A percentile compares a stretch with the other conserved stretches of the same genome.
phyloP scores from a whole-genome alignment of 2,888 invertebrate genomes.

The Galerucella pusilla region DNA sequence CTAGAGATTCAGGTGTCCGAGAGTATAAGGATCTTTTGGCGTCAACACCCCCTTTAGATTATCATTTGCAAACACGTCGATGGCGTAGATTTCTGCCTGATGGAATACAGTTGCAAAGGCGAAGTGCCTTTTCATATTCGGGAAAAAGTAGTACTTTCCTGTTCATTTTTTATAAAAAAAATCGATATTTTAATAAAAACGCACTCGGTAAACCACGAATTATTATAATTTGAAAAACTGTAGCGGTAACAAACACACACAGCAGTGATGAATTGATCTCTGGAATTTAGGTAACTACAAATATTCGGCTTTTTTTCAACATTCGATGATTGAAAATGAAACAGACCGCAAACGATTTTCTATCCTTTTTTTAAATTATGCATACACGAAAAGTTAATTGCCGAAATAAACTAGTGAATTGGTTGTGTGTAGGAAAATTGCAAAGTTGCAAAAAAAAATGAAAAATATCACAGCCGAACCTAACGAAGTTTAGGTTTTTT shows the following conservation, averaged over 20 bases:
- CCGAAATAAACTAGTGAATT: slow-evolving; percentile 11
- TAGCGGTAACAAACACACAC: not conserved
- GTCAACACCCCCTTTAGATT: too few relatives aligned
- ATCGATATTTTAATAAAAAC: too few relatives aligned
- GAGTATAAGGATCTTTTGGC: too few relatives aligned
- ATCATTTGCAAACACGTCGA: too few relatives aligned
- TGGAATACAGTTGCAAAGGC: too few relatives aligned
- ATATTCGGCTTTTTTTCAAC: not conserved
- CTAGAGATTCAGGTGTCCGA: too few relatives aligned
- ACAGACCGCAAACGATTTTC: not conserved
- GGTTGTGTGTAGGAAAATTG: slow-evolving; percentile 1
- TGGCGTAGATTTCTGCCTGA: too few relatives aligned
- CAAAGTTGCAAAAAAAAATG: not conserved
- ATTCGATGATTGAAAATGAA: not conserved
- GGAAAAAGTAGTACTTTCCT: too few relatives aligned
- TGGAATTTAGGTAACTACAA: not conserved
- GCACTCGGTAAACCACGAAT: not conserved
- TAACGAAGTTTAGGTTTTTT: not conserved
- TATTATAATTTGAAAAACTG: not conserved
- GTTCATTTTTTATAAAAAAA: too few relatives aligned
- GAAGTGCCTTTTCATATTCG: too few relatives aligned
- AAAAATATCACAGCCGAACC: not conserved
- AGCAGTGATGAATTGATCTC: not conserved
- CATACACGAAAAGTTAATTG: slow-evolving; percentile 10
- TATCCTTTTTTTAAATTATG: not conserved